Evolutionary conservation across 2,888 invertebrate species (phyloP), one percentile per base, ranked within the genome.

Genomic region (Oeneis ivallda): DNA sequence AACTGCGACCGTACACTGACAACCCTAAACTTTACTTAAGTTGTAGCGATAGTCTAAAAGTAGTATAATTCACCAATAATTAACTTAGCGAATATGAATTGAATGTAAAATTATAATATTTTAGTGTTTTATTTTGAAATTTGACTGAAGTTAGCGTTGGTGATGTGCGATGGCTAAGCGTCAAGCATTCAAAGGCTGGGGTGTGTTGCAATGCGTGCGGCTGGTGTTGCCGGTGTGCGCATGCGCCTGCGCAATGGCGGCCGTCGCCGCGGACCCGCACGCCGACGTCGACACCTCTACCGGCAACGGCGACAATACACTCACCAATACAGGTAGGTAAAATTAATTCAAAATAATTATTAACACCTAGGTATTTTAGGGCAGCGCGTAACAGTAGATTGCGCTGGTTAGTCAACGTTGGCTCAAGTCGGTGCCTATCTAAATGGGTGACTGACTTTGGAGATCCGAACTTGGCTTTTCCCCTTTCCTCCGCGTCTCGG

Each of bases 161-260:
- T 90, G 89, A 91, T 90, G 91, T 92, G 91, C 85, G 81, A 92
- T 91, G 89, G 89, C 85, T 82, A 82, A 78, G 74, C 81, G 78
- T 72, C 77, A 76, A 73, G 77, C 74, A 74, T 70, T 73, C 72
- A 71, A 72, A 73, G 72, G 76, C 75, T 72, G 70, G 66, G 64
- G 66, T 62, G 66, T 69, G 47, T 72, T 73, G 71, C 70, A 74
- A 75, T 75, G 77, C 78, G 75, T 71, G 74, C 76, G 74, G 62
- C 75, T 80, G 71, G 70, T 80, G 74, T 68, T 83, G 70, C 77
- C 79, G 54, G 72, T 81, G 49, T 89, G 89, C 90, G 90, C 87
- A 71, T 91, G 90, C 86, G 89, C 89, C 79, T 89, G 88, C 85
- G 89, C 86, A 77, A 74, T 88, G 65, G 70, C 79, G 57, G 77